Evolutionary conservation across 92 coral and sea anemone genomes (phyloP).

Genomic region (Epizoanthus stellaris): DNA sequence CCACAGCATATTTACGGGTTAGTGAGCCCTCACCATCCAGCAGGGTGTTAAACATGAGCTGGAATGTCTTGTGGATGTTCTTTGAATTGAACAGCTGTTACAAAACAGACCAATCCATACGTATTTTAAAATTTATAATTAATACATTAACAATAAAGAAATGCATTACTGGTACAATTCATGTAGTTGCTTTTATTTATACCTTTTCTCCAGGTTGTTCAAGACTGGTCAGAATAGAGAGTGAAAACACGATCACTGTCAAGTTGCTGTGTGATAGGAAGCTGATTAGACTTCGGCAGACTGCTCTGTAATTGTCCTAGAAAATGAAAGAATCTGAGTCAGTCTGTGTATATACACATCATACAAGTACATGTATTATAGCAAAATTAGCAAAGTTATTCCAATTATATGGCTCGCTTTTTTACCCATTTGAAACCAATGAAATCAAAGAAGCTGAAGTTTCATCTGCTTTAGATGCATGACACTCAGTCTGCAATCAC

Average conservation of each 20-base stretch:
- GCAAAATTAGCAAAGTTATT: neutral
- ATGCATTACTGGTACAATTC: too few relatives aligned
- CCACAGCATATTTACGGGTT: conserved; percentile 92
- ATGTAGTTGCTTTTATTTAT: too few relatives aligned
- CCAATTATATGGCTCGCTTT: too few relatives aligned
- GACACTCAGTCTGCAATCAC: too few relatives aligned
- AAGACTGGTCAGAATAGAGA: conserved; percentile 93
- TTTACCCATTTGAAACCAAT: too few relatives aligned
- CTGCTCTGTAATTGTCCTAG: conserved; percentile 90
- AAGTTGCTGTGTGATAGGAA: conserved; percentile 92
- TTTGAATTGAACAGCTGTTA: conserved; percentile 89
- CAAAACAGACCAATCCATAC: neutral
- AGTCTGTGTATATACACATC: neutral
- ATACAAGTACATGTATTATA: neutral
- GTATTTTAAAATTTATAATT: too few relatives aligned
- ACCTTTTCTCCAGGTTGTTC: conserved; percentile 99
- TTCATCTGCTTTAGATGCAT: too few relatives aligned
- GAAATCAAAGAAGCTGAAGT: too few relatives aligned
- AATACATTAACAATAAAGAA: too few relatives aligned
- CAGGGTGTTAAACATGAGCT: conserved; percentile 90
- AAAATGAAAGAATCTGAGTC: conserved; percentile 30
- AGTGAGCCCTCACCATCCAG: conserved; percentile 90
- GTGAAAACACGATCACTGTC: conserved; percentile 87
- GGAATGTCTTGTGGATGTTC: conserved; percentile 97
- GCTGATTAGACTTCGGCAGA: conserved; percentile 86